Conservation (phyloP, 2,113 vertebrate genomes). For the Pluvianellus socialis region DNA sequence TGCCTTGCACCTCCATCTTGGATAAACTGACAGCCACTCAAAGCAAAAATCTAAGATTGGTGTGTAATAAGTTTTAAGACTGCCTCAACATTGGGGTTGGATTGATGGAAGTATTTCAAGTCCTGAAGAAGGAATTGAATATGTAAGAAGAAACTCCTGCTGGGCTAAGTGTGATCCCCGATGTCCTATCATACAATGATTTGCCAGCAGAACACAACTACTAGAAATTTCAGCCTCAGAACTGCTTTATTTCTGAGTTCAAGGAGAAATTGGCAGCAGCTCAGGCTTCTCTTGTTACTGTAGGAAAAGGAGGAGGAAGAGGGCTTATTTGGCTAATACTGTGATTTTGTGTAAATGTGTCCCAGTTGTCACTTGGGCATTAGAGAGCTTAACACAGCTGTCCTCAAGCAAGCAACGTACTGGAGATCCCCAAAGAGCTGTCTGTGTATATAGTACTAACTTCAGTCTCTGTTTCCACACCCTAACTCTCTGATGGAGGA, state of each 20-base stretch:
- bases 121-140: neutral
- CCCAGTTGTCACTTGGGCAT: neutral
- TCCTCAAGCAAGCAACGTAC: neutral
- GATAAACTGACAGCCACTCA: neutral
- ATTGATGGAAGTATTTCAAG: neutral
- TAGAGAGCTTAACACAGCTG: neutral
- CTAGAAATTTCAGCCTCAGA: neutral
- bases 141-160: neutral
- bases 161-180: accelerated
- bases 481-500: neutral
- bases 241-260: neutral
- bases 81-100: neutral
- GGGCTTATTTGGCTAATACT: neutral
- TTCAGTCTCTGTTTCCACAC: neutral
- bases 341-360: neutral
- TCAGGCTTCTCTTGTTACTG: neutral
- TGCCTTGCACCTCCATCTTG: neutral
- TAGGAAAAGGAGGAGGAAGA: neutral
- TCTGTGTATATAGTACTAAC: neutral
- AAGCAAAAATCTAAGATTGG: neutral
- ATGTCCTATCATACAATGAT: neutral
- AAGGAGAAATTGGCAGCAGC: neutral
- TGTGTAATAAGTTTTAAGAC: neutral
- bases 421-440: neutral
- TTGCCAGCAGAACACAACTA: neutral